These are phyloP conservation scores for Gopherus flavomarginatus DNA, from an alignment of 2,113 vertebrate species.

Conservation along the genomic window DNA sequence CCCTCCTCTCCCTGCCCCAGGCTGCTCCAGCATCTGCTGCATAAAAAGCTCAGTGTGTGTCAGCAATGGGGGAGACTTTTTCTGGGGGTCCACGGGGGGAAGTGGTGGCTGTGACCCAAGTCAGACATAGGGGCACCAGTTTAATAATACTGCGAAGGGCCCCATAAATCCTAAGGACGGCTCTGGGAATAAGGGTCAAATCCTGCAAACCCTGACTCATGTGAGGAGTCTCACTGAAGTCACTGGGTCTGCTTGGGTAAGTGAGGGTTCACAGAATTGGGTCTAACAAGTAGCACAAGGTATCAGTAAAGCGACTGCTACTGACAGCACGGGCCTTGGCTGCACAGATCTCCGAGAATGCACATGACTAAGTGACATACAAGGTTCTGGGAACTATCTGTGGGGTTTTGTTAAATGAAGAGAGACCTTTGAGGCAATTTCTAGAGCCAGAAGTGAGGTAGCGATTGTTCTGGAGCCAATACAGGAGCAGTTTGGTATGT, in stretches of 20 bases:
- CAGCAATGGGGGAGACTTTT: too few relatives aligned
- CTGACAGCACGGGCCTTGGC: fast-evolving
- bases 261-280: not conserved
- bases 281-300: not conserved
- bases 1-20: too few relatives aligned
- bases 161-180: too few relatives aligned
- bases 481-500: not conserved
- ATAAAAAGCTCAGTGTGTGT: too few relatives aligned
- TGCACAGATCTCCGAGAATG: fast-evolving
- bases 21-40: too few relatives aligned
- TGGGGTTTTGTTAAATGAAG: not conserved
- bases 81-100: too few relatives aligned
- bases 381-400: not conserved
- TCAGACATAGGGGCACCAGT: too few relatives aligned
- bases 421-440: not conserved
- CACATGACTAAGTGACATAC: fast-evolving
- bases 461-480: fast-evolving
- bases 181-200: not conserved
- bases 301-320: not conserved
- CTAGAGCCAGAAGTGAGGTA: fast-evolving
- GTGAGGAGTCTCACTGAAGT: not conserved
- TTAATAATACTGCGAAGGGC: too few relatives aligned
- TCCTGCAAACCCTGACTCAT: not conserved
- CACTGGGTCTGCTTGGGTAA: not conserved
- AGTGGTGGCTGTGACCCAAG: too few relatives aligned